Conservation (phyloP, 2,888 invertebrate genomes). For the Coleophora deauratella region DNA sequence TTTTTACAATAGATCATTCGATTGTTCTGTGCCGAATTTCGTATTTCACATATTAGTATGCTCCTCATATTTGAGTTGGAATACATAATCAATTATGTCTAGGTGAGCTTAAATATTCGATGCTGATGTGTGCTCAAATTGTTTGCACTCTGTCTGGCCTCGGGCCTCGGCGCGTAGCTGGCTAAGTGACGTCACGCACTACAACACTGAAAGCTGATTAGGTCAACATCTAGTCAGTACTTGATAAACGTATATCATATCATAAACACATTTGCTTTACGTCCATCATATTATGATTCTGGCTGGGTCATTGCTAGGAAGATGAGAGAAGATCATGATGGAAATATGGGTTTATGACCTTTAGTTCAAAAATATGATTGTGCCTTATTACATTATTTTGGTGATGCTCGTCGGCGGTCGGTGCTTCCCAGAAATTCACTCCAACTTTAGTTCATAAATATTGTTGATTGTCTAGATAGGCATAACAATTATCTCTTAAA, state of each 20-base stretch:
- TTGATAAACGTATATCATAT: not conserved
- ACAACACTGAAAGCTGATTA: constrained; percentile 30
- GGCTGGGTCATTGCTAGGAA: no score
- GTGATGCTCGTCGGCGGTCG: constrained; percentile 52
- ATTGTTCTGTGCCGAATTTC: no score
- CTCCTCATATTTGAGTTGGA: not conserved
- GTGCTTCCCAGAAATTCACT: constrained; percentile 48
- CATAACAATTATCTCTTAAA: not conserved
- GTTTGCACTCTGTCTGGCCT: constrained; percentile 32
- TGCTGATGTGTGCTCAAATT: constrained; percentile 12
- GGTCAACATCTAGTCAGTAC: constrained; percentile 33
- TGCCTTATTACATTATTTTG: constrained; percentile 25
- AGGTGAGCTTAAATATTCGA: not conserved
- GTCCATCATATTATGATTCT: constrained; percentile 20
- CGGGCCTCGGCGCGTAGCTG: constrained; percentile 21
- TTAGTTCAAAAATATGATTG: constrained; percentile 41
- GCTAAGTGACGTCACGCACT: constrained; percentile 32
- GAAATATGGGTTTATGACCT: constrained; percentile 30
- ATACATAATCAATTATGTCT: not conserved
- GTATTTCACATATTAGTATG: no score
- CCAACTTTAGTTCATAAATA: no score
- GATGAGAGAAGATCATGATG: no score
- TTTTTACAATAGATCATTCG: no score
- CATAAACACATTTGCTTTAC: constrained; percentile 28
- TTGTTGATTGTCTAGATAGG: not conserved